A percentile compares a stretch with the other conserved stretches of the same genome.
phyloP scores from a whole-genome alignment of 2,888 invertebrate genomes.

The Oligia strigilis region DNA sequence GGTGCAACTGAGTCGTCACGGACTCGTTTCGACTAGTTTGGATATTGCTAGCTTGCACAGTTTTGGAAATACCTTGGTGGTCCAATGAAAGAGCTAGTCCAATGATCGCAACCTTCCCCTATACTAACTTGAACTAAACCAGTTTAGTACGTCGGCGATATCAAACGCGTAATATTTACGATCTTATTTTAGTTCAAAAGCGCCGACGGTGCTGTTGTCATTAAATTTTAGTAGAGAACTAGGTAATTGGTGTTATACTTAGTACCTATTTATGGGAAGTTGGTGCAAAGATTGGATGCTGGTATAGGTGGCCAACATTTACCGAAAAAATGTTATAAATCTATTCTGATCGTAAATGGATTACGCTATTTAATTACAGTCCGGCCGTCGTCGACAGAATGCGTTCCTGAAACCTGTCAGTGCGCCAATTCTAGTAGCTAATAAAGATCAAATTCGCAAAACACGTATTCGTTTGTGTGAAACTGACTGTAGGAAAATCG shows the following conservation, averaged over 20 bases:
- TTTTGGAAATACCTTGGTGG: no score
- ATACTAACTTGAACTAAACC: background rate
- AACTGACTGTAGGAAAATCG: no score
- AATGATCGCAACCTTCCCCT: no score
- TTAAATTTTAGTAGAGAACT: constrained; percentile 46
- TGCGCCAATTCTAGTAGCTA: no score
- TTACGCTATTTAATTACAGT: background rate
- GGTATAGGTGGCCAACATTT: background rate
- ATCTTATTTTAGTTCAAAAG: constrained; percentile 51
- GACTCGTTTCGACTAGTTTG: no score
- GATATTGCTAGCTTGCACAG: no score
- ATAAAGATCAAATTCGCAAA: no score
- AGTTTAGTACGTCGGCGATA: constrained; percentile 45
- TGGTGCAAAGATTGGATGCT: background rate
- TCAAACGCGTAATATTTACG: constrained; percentile 61
- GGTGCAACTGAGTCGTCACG: no score
- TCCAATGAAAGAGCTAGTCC: no score
- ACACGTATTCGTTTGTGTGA: no score
- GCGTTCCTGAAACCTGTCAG: no score
- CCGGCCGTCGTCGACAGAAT: no score
- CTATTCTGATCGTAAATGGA: background rate
- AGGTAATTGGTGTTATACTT: constrained; percentile 23
- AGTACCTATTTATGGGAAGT: constrained; percentile 30
- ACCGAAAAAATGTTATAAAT: background rate
- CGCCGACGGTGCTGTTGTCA: constrained; percentile 44